Evolutionary conservation across 2,113 vertebrate species (phyloP).

Genomic region (Struthio camelus): DNA sequence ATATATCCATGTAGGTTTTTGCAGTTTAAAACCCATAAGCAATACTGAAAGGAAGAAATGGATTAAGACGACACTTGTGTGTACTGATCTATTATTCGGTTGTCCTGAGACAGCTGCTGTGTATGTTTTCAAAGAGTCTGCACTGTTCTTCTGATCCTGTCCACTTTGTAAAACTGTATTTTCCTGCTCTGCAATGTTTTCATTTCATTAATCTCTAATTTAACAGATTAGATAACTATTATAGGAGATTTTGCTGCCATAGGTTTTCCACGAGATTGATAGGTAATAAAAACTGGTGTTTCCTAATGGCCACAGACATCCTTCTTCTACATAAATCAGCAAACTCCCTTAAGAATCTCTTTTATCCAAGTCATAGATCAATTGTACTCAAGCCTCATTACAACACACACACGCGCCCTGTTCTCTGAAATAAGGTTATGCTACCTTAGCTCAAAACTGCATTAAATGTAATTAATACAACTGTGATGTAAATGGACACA

Average conservation of each 20-base stretch:
- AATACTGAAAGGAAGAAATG: not conserved
- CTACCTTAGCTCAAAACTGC: constrained; percentile 47
- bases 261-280: constrained; percentile 53
- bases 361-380: constrained; percentile 56
- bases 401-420: not conserved
- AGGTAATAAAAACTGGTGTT: constrained; percentile 59
- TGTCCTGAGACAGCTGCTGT: not conserved
- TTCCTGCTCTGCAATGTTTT: constrained; percentile 8
- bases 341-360: constrained; percentile 62
- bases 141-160: not conserved
- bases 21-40: not conserved
- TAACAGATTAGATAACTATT: constrained; percentile 58
- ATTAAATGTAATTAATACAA: constrained; percentile 68
- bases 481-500: constrained; percentile 36
- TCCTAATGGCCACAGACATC: constrained; percentile 65
- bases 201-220: constrained; percentile 57
- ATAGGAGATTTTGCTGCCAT: constrained; percentile 29
- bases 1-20: not conserved
- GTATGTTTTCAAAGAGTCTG: not conserved
- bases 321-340: constrained; percentile 68
- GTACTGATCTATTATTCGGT: not conserved
- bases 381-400: constrained; percentile 66
- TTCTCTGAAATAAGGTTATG: constrained; percentile 29
- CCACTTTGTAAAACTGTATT: not conserved
- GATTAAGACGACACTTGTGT: not conserved